These are phyloP conservation scores for Chirona hameri DNA, from an alignment of 2,888 invertebrate species.

Conservation along the genomic window DNA sequence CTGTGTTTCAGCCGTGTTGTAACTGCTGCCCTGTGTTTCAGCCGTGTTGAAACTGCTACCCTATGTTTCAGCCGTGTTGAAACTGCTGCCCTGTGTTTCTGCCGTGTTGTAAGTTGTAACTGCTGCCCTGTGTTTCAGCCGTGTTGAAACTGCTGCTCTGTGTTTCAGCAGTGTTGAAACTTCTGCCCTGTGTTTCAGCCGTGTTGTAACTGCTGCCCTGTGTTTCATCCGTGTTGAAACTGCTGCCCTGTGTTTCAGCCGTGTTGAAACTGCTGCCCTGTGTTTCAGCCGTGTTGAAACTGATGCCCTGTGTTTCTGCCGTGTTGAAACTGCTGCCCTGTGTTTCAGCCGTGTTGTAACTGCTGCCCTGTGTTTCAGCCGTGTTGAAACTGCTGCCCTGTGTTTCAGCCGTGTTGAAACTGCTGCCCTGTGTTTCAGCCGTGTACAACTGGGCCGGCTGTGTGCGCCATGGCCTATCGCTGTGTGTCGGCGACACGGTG, in stretches of 20 bases:
- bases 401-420: no score
- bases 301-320: background rate
- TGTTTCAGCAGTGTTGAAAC: no score
- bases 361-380: no score
- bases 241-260: background rate
- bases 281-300: background rate
- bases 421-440: no score
- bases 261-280: background rate
- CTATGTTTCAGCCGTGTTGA: background rate
- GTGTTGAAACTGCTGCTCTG: no score
- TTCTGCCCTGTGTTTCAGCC: no score
- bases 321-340: background rate
- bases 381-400: no score
- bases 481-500: slow-evolving; percentile 84
- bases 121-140: no score
- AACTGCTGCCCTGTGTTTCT: background rate
- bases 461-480: slow-evolving; percentile 50
- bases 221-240: slow-evolving; percentile 87
- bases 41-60: background rate
- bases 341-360: background rate
- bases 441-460: background rate
- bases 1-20: slow-evolving; percentile 72
- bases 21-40: background rate
- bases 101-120: background rate
- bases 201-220: no score